Base-by-base conservation (phyloP, 2,888 invertebrate species). In the Noctua comes region DNA sequence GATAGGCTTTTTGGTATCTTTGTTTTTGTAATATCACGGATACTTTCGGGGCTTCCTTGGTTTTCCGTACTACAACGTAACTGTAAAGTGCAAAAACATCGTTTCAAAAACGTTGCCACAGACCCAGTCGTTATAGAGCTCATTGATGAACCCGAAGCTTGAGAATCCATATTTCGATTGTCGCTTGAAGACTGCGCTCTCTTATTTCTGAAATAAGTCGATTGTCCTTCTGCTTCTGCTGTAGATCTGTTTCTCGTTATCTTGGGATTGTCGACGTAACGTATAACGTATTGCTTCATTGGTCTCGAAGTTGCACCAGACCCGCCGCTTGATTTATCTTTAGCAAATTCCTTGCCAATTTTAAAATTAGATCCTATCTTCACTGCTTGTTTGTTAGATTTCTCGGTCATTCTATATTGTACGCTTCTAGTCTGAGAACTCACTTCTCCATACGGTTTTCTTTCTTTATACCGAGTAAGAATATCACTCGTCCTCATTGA, bases 71-170 rank as follows among this genome's bases (percentile, higher is more conserved):
- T 79, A 79, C 75, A 68, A 71, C 88, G 85, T 62, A 92, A 84
- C 84, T 92, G 90, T 73, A 91, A 81, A 8, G 90, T 91, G 79
- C 93, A 93, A 79, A 92, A 92, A 86, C 93, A 93, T 70, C 91
- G 86, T 76, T 91, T 90, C 48, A 92, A 85, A 70, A 88, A 88
- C 24, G 90, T 88, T 31, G 83, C 85, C 16, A 84, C 86, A 68
- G 82, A 46, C n/a, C 80, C 88, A 51, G 88, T 84, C 81, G 59
- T 83, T 24, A 76, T 82, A 36, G 88, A 83, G 27, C 73, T 83
- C 85, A 84, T 85, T 79, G 88, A 88, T 72, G 70, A 69, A 24
- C 75, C 59, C n/a, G 59, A 69, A 59, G 74, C 81, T 86, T 91
- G 90, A 43, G 89, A 89, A 71, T 89, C 86, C 10, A 62, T 80